Evolutionary conservation across 2,113 vertebrate species (phyloP), one percentile per base, ranked within the genome.

Genomic region (Sapajus apella): DNA sequence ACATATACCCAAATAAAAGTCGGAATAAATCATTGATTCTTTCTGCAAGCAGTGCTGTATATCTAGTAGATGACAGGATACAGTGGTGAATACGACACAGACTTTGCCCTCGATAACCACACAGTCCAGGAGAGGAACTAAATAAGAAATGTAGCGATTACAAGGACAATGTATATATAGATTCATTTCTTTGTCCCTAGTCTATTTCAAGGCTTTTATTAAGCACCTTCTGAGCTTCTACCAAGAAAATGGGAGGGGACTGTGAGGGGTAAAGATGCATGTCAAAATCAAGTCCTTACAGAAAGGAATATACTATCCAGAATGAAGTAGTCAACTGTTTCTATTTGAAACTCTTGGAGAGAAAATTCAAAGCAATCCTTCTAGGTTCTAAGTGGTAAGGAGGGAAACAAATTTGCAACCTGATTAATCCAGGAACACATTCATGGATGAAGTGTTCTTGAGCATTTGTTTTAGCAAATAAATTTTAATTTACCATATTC

Each of bases 291-390:
- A 77, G n/a, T 47, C 45, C 27, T 92, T 79, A 17, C 58, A 16
- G 40, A 85, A 9, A 68, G 8, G 18, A 50, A 89, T 56, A 68
- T 40, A 37, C 35, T n/a, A 37, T 10, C 4, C 68, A 58, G 21
- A 87, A 80, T 68, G 40, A 80, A 56, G 27, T 30, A 80, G 37
- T 17, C 77, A 89, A 73, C n/a, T 87, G 8, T 50, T 93, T 70
- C 47, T 9, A 11, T 91, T 73, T 84, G 12, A 66, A 76, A 82
- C 61, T 83, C 37, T 58, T 83, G 52, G 45, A 94, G 64, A 91
- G 45, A 91, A 91, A 77, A 13, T 52, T 64, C 61, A 83, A 95
- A 87, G 58, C 58, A 73, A 6, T 87, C 82, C 32, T 90, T 93
- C 52, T 47, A 52, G 9, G 45, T 76, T 81, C 30, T 91, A 87